Base-by-base conservation (phyloP, 2,888 invertebrate species). In the Cyaniris semiargus region DNA sequence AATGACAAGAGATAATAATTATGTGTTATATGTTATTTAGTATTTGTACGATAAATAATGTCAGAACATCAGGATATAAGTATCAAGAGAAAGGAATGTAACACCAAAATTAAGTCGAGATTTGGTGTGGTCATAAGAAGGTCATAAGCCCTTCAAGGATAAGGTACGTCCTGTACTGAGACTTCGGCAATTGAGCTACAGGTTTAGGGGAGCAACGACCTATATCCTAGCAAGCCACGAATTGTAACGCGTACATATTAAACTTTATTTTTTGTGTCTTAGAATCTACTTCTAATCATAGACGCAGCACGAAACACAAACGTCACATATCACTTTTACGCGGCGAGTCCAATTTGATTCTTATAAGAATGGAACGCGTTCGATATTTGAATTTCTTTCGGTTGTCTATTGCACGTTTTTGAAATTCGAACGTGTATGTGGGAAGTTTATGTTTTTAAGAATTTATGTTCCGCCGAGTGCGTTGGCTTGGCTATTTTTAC, bases 191-290 rank as follows among this genome's bases (percentile, higher is more conserved):
- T 94, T 94, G 93, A 92, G 93, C 92, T 93, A 83, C 92, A 90
- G 90, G 90, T 94, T 94, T 94, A 92, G 93, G 93, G 93, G 93
- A 93, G 91, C 93, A 94, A 90, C 91, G 93, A 94, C 93, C 93
- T 92, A 94, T 93, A 93, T 94, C 93, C 93, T 94, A 93, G 93
- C 85, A 87, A 85, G 84, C 82, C 83, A 83, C 80, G 84, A 83
- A 85, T 82, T 86, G 85, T 80, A 82, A 81, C 85, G 89, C 85
- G 90, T 91, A 87, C 82, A 92, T 89, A 89, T 79, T 90, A 92
- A 90, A 89, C 93, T 90, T 87, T 93, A 93, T 92, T 89, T 90
- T 89, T 89, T 87, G 85, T 86, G 88, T 84, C 85, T 88, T 93
- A 93, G 90, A 91, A 92, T 89, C 85, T 85, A 92, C 79, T 90